Evolutionary conservation across 2,797 vertebrate genomes (phyloP), one percentile per base, ranked within the genome.

Genomic region (Kryptolebias ocellatus): DNA sequence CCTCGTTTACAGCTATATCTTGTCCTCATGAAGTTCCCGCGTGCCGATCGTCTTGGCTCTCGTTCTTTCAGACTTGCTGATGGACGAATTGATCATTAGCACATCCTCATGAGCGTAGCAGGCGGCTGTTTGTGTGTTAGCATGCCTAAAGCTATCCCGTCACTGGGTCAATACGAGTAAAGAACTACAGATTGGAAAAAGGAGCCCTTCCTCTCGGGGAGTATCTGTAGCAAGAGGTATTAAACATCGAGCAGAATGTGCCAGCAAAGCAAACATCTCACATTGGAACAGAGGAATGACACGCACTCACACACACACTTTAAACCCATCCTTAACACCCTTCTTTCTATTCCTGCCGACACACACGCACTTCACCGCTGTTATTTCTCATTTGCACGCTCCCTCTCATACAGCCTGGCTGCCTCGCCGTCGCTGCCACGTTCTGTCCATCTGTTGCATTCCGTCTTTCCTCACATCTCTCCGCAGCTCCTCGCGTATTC

Each of bases 361-460:
- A 62, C 54, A 60, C 46, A 50, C 51, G 11, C 55, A 54, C 65
- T 52, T 44, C 44, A 16, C 74, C 42, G 69, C 84, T 67, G 74
- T 76, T 81, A 57, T 46, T 66, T 80, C 85, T 87, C 78, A 29
- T 74, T 74, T 67, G 70, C 71, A 76, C 39, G 15, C 59, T 56
- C 39, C 39, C 37, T 1, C 79, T 85, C 76, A 46, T 72, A 29
- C 67, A 52, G 65, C 78, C 78, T 78, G 9, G 46, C 75, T 60
- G 68, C 78, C 74, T 80, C 73, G 58, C 59, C 2, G 20, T 74
- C 56, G 56, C 66, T 39, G 79, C 79, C 64, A 71, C 60, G 49
- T 74, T 81, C 74, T 63, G 80, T 90, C 91, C 90, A 92, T 92
- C 91, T 93, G 90, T 84, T 90, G 3, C 60, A 5, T 70, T 80